Evolutionary conservation across 2,888 invertebrate genomes (phyloP), one percentile per base, ranked within the genome.

Genomic region (Ecliptopera silaceata): DNA sequence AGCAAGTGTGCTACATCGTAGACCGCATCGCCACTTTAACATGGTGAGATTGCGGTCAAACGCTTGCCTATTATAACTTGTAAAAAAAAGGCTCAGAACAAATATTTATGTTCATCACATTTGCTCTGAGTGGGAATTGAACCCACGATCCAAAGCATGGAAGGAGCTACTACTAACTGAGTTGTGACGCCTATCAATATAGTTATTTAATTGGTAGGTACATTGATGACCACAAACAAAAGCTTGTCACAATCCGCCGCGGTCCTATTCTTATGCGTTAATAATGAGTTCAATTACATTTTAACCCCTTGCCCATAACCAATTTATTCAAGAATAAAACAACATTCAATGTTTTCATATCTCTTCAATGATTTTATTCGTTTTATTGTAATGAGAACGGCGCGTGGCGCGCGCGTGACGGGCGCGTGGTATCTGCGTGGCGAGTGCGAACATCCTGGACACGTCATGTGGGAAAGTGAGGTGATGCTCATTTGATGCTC

Each of bases 251-350:
- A 13, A 43, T 55, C 39, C 22, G 38, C 38, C 55, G 44, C 54
- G 42, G 47, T 5, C 52, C 26, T 55, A 45, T 45, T 49, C 31
- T 29, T 76, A 79, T 80, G 75, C 75, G 74, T 79, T 73, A 80
- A 74, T 88, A 88, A 88, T 86, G 84, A 84, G 88, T 88, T 89
- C 88, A 90, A 89, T 88, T 82, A 82, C 83, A 70, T 77, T 87
- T 89, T 87, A 88, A 87, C 90, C 90, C 86, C 75, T n/a, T 72
- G 72, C 76, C 74, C 77, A 80, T 70, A 77, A 83, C 82, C 84
- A 88, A 87, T 88, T 87, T 90, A 84, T 83, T 83, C 80, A 77
- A 84, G 82, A 86, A 81, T 54, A 47, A 47, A 59, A 77, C 79
- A 83, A 84, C 83, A 84, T 71, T 70, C 80, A 79, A 84, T 89